Conservation (phyloP, 2,113 vertebrate species). For the Pithys albifrons region DNA sequence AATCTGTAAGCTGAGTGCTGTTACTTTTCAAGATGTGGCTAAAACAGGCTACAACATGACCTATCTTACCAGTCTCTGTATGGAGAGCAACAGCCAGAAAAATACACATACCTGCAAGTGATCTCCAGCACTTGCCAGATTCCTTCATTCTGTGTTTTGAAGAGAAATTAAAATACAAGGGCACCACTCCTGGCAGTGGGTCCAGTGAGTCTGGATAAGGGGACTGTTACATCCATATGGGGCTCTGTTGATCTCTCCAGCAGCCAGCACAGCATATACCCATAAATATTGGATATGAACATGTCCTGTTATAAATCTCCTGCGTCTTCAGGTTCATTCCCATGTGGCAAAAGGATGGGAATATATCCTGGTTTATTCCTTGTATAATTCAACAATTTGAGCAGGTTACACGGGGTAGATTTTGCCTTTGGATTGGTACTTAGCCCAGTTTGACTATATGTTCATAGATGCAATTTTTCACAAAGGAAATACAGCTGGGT, state of each 20-base stretch:
- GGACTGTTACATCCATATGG: fast-evolving
- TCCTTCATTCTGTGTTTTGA: background rate
- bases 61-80: background rate
- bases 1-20: background rate
- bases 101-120: background rate
- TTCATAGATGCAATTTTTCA: background rate
- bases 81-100: background rate
- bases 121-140: background rate
- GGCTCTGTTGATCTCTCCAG: background rate
- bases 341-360: background rate
- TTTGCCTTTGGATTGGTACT: background rate
- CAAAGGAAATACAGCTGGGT: background rate
- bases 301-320: fast-evolving
- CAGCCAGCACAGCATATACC: background rate
- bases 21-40: background rate
- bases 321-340: background rate
- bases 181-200: background rate
- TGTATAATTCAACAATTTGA: background rate
- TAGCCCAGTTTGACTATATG: background rate
- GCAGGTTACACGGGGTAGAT: background rate
- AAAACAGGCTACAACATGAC: background rate
- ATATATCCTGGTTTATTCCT: background rate
- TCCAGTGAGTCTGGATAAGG: background rate
- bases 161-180: background rate
- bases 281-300: fast-evolving